Base-by-base conservation (phyloP, 2,888 invertebrate genomes). In the Acanthosoma haemorrhoidale region DNA sequence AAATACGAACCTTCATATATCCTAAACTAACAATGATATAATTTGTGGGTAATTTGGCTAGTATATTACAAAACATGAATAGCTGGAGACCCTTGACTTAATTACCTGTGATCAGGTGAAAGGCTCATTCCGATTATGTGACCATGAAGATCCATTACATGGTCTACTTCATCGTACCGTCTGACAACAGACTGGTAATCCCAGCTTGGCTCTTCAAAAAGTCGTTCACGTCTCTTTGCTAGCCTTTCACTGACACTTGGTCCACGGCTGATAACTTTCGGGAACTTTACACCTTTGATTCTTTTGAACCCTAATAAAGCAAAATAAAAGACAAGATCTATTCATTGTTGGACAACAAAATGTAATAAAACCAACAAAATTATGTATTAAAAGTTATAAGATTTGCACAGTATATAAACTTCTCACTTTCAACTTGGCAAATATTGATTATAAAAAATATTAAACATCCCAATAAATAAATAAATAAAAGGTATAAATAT, bases 51-150 rank as follows among this genome's bases (percentile, higher is more conserved):
- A n/a, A n/a, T n/a, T n/a, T n/a, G n/a, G n/a, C n/a, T n/a, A n/a
- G n/a, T n/a, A n/a, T n/a, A n/a, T n/a, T n/a, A n/a, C n/a, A n/a
- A n/a, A n/a, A n/a, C n/a, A n/a, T n/a, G n/a, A n/a, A n/a, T n/a
- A n/a, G n/a, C n/a, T n/a, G n/a, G n/a, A 18, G 9, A 25, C 13
- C 25, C n/a, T 25, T 36, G 59, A 43, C 70, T 38, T 36, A 16
- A 13, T 70, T 61, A 85, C 86, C 87, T 83, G 77, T 92, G 90
- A 81, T 92, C 91, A 0, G 92, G 92, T 73, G 91, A 91, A 13
- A 93, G 81, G 2, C 89, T 88, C 90, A 93, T 91, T 75, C 93
- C 93, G 75, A 92, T 91, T 70, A 93, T 92, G 78, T 92, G 91
- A 0, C 92, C 92, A 78, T 91, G 88, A 66, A 93, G 82, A 80